Conservation (phyloP, 1,140 invertebrate genomes). For the Mamestra configurata region DNA sequence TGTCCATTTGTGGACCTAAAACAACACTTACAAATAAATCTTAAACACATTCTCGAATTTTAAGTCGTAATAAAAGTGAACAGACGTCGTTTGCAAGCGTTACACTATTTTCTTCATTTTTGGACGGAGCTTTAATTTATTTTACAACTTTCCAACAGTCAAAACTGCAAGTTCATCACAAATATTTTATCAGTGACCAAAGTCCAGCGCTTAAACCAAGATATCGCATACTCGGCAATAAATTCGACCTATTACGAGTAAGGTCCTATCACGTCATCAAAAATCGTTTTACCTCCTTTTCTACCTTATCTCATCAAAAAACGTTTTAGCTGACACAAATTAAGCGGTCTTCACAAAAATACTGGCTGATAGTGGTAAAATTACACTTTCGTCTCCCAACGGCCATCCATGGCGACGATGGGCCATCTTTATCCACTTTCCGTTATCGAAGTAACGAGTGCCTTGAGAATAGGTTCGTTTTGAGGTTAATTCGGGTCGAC, state of each 20-base stretch:
- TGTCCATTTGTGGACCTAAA: too few species aligned
- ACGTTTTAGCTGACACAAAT: constrained; percentile 43
- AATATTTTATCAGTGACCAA: neutral
- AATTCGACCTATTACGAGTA: constrained; percentile 2
- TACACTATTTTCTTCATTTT: too few species aligned
- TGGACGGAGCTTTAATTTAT: too few species aligned
- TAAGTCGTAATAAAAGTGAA: too few species aligned
- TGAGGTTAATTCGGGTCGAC: constrained; percentile 18
- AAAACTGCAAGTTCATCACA: neutral
- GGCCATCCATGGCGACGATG: constrained; percentile 3
- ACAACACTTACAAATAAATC: too few species aligned
- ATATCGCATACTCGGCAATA: neutral
- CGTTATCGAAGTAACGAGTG: constrained; percentile 32
- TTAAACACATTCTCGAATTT: too few species aligned
- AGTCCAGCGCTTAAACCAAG: neutral
- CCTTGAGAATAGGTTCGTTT: constrained; percentile 29
- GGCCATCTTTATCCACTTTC: constrained; percentile 1
- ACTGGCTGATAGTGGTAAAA: constrained; percentile 22
- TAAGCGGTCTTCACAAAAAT: constrained; percentile 16
- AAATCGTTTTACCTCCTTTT: constrained; percentile 37
- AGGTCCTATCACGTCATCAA: constrained; percentile 10
- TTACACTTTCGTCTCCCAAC: constrained; percentile 26
- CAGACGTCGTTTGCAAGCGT: too few species aligned
- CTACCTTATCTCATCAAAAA: constrained; percentile 31
- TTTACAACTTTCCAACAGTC: neutral